Base-by-base conservation (phyloP, 2,113 vertebrate genomes). In the Leptosomus discolor region DNA sequence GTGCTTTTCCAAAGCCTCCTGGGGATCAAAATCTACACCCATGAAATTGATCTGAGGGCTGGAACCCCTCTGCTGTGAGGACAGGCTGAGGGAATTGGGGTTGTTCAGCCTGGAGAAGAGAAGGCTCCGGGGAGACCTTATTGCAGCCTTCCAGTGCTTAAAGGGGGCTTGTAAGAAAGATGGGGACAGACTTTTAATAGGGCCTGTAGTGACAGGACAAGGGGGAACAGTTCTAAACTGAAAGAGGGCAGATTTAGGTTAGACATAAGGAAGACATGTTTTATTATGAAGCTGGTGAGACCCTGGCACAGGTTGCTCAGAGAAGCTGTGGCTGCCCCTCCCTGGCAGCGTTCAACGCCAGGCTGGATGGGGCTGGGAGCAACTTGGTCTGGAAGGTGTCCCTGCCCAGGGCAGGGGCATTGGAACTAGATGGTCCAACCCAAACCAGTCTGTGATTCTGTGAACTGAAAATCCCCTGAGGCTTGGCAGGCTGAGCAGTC, bases 401-500 rank as follows among this genome's bases (percentile, higher is more conserved):
- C 51, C 67, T 84, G 67, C 41, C n/a, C 36, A 4, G 15, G 63
- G 78, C 27, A 12, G 2, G 22, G 77, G 27, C n/a, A 4, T 11
- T 24, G 37, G 11, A n/a, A 50, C 2, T 19, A 8, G 50, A 6
- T 6, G 43, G 36, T 37, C 58, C 70, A 34, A 53, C 9, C 6
- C 56, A 41, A 57, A 13, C 26, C 19, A 5, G 30, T 70, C 41
- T 43, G 29, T 6, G 51, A 16, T 19, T 8, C 20, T 15, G 8
- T 14, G 22, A 60, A 69, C 0, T 11, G 16, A 39, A 51, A 74
- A 57, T 11, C 30, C 50, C 10, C 18, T 2, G 15, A 37, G 46
- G 17, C 46, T 70, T 26, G 27, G 36, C 74, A 29, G 46, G 8
- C 15, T 1, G 3, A 11, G 34, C 0, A 1, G 24, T 23, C 0